Evolutionary conservation across 2,113 vertebrate genomes (phyloP), one percentile per base, ranked within the genome.

Genomic region (Tragelaphus buxtoni): DNA sequence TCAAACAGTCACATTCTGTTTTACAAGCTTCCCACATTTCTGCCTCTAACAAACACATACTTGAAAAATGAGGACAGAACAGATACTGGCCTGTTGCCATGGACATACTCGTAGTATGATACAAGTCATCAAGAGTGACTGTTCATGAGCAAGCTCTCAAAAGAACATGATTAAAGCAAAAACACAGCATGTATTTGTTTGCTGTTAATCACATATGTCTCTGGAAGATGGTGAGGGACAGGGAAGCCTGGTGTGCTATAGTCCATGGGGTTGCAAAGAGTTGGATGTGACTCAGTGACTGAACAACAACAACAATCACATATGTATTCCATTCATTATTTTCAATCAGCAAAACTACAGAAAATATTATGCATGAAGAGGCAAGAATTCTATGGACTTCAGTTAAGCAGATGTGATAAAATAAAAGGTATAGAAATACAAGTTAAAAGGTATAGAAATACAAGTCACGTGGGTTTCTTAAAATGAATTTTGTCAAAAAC

Each of bases 161-260:
- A 93, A 39, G 22, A 90, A 2, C 26, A 55, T 51, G 61, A 95
- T 97, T 92, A 92, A 56, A 96, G n/a, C 30, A 76, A 26, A 96
- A 86, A 74, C 83, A 3, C 45, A 24, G 49, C 86, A 35, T 2
- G 42, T 9, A 39, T 91, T 55, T 94, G 14, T 95, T 42, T 91
- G 42, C 86, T 89, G 17, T 32, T 74, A 96, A 96, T 92, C 3
- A 63, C 11, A 16, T 2, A 32, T 26, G 16, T 55, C 69, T 74
- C 69, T 1, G 1, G 39, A 39, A 74, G 22, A 26, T 42, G 69
- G 69, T 42, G 35, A 74, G 39, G 39, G 69, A 26, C 39, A 39
- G 22, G 22, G 69, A 74, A 74, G 35, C 39, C 69, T 74, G 35
- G 39, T 26, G 6, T 74, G 69, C 39, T 42, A 42, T 10, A 42